Conservation (phyloP, 2,113 vertebrate genomes). For the Prietella phreatophila region DNA sequence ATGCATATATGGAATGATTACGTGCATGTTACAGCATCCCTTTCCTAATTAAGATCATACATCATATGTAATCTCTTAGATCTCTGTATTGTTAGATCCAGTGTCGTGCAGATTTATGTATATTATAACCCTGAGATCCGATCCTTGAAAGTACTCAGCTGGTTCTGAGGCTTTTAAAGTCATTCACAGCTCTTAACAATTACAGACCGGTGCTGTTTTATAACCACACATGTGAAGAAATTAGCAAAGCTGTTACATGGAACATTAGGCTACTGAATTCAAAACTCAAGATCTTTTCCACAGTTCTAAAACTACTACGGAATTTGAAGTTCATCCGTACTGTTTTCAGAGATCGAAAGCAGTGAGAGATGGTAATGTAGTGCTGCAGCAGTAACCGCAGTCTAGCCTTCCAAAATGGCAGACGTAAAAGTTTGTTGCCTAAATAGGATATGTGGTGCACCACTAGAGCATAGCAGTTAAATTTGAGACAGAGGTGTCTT, state of each 20-base stretch:
- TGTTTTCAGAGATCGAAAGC: background rate
- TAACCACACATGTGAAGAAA: background rate
- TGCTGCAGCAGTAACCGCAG: constrained; percentile 2
- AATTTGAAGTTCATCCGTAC: background rate
- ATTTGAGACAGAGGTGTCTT: constrained; percentile 4
- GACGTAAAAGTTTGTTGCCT: constrained; percentile 4
- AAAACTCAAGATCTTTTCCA: background rate
- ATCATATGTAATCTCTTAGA: too few relatives aligned
- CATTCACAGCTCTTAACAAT: background rate
- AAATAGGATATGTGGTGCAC: constrained; percentile 21
- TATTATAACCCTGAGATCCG: background rate
- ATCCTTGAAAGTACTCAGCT: background rate
- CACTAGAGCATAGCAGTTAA: constrained; percentile 11
- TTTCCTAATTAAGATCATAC: background rate
- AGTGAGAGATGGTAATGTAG: background rate
- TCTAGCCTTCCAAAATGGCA: constrained; percentile 28
- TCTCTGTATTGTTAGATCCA: background rate
- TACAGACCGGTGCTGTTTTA: constrained; percentile 1
- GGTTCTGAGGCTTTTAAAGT: background rate
- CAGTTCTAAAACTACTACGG: background rate
- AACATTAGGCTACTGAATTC: background rate
- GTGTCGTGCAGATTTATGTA: background rate
- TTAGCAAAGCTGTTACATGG: constrained; percentile 13
- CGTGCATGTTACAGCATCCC: background rate
- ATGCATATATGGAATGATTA: background rate